phyloP scores from a whole-genome alignment of 2,888 invertebrate species.

The Apotomis betuletana region DNA sequence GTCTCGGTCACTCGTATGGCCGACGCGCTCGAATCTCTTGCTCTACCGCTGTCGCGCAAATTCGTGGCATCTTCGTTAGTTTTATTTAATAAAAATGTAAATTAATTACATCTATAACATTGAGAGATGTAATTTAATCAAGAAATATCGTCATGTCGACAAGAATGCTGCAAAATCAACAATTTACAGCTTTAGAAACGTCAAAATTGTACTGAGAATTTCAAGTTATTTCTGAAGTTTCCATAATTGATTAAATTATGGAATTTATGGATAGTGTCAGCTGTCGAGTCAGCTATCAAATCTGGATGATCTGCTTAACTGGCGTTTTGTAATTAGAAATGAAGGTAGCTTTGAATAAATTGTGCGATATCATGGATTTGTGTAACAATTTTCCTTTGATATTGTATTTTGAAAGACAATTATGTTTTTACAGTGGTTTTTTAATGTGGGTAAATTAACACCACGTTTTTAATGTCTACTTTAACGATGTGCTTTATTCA shows the following conservation, averaged over 20 bases:
- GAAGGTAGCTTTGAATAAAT: background rate
- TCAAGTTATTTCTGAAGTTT: background rate
- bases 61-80: too few relatives aligned
- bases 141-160: background rate
- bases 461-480: too few relatives aligned
- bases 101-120: too few relatives aligned
- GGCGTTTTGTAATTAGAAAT: background rate
- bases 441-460: too few relatives aligned
- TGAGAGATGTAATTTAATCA: background rate
- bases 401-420: too few relatives aligned
- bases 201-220: slow-evolving; percentile 3
- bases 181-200: background rate
- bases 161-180: background rate
- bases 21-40: too few relatives aligned
- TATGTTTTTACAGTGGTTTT: too few relatives aligned
- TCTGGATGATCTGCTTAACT: background rate
- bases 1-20: too few relatives aligned
- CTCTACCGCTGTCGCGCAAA: too few relatives aligned
- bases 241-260: slow-evolving; percentile 4
- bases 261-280: slow-evolving; percentile 6
- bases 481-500: too few relatives aligned
- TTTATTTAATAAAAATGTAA: too few relatives aligned
- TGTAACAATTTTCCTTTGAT: too few relatives aligned
- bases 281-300: background rate
- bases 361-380: background rate